A percentile compares a stretch with the other conserved stretches of the same genome.
Evolutionary conservation across 2,888 invertebrate genomes (phyloP).

Genomic region (Tortrix viridana): DNA sequence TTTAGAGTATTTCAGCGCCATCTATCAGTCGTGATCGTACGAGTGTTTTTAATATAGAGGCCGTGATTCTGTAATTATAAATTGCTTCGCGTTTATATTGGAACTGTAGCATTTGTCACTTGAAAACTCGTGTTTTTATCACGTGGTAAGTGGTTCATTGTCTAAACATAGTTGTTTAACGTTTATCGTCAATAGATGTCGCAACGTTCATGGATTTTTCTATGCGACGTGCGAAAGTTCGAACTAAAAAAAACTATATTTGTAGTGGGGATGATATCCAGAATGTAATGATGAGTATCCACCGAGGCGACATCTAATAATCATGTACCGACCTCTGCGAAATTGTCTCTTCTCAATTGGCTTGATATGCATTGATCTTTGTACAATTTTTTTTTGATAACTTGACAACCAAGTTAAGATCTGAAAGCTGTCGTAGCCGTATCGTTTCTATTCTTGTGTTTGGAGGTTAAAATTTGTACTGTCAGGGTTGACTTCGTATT

Average conservation of each 20-base stretch:
- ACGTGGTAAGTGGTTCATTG: conserved; percentile 6
- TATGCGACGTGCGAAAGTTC: background rate
- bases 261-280: background rate
- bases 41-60: conserved; percentile 9
- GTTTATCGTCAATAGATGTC: conserved; percentile 21
- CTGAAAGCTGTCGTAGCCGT: no score
- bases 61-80: conserved; percentile 24
- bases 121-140: conserved; percentile 8
- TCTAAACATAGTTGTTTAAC: background rate
- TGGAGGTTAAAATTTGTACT: no score
- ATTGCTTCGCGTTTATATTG: conserved; percentile 31
- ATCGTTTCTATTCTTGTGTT: no score
- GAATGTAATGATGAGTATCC: background rate
- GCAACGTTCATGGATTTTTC: conserved; percentile 8
- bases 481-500: no score
- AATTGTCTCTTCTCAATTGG: background rate
- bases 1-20: background rate
- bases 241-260: no score
- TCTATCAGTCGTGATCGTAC: conserved; percentile 1
- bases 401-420: no score
- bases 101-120: conserved; percentile 9
- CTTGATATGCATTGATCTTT: conserved; percentile 24
- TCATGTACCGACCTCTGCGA: conserved; percentile 25
- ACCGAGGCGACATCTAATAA: conserved; percentile 11
- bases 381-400: no score